Evolutionary conservation across 2,888 invertebrate species (phyloP), one percentile per base, ranked within the genome.

Genomic region (Dasysyrphus albostriatus): DNA sequence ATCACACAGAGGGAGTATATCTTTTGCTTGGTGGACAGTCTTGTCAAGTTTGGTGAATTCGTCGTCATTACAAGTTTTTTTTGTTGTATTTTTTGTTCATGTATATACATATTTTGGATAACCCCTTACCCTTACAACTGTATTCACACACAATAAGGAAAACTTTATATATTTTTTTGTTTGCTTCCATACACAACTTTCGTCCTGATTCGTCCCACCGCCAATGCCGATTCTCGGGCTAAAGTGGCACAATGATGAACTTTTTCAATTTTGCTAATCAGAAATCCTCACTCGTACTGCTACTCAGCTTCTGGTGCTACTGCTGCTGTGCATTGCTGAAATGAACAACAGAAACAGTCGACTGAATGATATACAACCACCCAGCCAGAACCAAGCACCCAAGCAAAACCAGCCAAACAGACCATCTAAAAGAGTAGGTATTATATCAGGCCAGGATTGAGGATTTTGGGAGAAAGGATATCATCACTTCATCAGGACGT

Each of bases 221-320:
- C n/a, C 16, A 34, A 16, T 16, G 37, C 63, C 29, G n/a, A 32
- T 51, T 16, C 47, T 47, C 47, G 9, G 69, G 39, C n/a, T 49
- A 34, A 58, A 67, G 70, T 67, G 61, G 76, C 63, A 84, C 81
- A 81, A 85, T 85, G 85, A 85, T 81, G 85, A 85, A 85, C 81
- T 85, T 85, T 85, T 85, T 85, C 85, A 85, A 85, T 85, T 85
- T 85, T 76, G 85, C 85, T 85, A 81, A 85, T 85, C 85, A 85
- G 85, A 85, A 85, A 85, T 81, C 85, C 76, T 65, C 81, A 74
- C 73, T 85, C 75, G 84, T 76, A 37, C 56, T 65, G 3, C 29
- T 29, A 1, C 3, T 14, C 14, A 12, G 58, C 58, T 56, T 0
- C 58, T 70, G 24, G 32, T 51, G 29, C 58, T 72, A 24, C 39